A percentile compares a stretch with the other conserved stretches of the same genome.
Conservation (phyloP, 2,797 vertebrate genomes). For the Pangasius mekongensis region DNA sequence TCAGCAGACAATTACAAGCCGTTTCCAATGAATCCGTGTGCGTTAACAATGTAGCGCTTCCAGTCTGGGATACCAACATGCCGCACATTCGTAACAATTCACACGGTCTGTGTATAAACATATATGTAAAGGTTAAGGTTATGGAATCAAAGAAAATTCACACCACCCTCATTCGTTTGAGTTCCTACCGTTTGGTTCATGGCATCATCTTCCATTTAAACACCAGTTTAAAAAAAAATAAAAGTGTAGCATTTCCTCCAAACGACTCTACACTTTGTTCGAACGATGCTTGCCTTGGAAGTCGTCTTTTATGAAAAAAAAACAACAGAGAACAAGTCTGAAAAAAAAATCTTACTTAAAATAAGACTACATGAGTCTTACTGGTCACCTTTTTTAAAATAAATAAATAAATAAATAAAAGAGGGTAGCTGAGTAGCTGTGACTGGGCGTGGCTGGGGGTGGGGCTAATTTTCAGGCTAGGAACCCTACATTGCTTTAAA, state of each 20-base stretch:
- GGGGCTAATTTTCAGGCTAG: neutral
- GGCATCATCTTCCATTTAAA: neutral
- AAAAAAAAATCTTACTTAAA: neutral
- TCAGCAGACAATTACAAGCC: conserved; percentile 24
- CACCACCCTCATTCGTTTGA: neutral
- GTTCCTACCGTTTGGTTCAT: neutral
- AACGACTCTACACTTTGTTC: neutral
- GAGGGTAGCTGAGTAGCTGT: neutral
- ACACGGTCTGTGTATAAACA: neutral
- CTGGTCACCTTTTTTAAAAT: too few species aligned
- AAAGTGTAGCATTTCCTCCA: neutral
- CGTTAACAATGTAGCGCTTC: neutral
- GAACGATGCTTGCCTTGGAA: too few species aligned
- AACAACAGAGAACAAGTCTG: neutral
- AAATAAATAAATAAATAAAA: too few species aligned
- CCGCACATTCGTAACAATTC: neutral
- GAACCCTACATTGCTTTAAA: neutral
- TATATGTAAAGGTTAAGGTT: neutral
- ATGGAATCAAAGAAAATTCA: neutral
- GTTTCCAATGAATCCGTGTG: neutral
- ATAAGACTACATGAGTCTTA: neutral
- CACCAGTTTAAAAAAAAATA: neutral
- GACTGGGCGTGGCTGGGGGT: neutral
- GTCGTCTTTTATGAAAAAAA: neutral
- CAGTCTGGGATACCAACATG: neutral